Conservation (phyloP, 2,113 vertebrate genomes). For the Sinocyclocheilus anshuiensis region DNA sequence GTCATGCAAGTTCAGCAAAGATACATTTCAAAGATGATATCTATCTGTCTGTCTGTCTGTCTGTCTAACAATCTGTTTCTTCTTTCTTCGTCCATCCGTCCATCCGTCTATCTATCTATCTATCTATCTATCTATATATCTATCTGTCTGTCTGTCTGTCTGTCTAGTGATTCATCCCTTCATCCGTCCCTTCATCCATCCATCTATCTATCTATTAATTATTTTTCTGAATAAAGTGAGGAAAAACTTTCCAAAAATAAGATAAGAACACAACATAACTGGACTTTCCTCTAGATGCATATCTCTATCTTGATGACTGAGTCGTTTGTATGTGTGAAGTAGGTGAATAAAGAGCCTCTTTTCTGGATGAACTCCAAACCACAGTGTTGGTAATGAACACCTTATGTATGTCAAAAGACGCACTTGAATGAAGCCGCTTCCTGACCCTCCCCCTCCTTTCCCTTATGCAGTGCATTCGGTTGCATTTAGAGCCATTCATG, state of each 20-base stretch:
- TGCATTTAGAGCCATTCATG: conserved; percentile 14
- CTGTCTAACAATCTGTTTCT: background rate
- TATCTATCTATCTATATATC: background rate
- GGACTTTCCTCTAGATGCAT: background rate
- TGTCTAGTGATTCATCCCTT: background rate
- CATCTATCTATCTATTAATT: background rate
- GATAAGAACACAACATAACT: background rate
- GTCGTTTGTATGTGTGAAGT: conserved; percentile 14
- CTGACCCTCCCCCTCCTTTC: background rate
- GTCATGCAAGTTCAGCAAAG: background rate
- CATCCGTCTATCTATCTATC: no score
- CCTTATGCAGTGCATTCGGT: background rate
- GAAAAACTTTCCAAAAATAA: background rate
- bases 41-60: background rate
- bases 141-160: background rate
- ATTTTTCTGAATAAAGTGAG: background rate
- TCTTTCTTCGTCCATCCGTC: no score
- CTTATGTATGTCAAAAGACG: conserved; percentile 37
- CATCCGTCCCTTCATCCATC: background rate
- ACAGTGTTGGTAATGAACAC: conserved; percentile 15
- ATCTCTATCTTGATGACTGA: conserved; percentile 8
- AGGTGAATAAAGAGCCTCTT: conserved; percentile 20
- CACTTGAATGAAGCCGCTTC: conserved; percentile 5
- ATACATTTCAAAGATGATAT: background rate
- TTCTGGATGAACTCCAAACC: conserved; percentile 19